Conservation (phyloP, 1,140 invertebrate genomes). For the Aphelenchoides besseyi region DNA sequence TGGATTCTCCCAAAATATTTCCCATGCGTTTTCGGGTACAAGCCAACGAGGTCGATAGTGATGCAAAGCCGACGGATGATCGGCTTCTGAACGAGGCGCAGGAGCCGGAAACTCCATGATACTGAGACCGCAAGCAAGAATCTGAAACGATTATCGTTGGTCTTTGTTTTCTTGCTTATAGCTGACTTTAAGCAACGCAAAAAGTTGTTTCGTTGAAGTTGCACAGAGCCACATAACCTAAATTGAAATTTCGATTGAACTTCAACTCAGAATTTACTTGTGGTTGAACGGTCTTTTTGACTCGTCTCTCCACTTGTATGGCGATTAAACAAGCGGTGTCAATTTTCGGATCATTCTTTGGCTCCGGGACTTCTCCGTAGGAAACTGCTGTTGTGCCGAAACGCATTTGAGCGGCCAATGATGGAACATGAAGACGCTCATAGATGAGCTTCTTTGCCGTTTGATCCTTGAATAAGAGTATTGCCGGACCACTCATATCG, state of each 20-base stretch:
- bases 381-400: constrained; percentile 24
- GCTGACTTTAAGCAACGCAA: constrained; percentile 26
- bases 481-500: constrained; percentile 25
- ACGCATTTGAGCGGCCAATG: constrained; percentile 28
- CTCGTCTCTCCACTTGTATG: constrained; percentile 12
- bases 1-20: constrained; percentile 6
- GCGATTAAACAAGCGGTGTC: constrained; percentile 28
- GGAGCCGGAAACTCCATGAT: constrained; percentile 14
- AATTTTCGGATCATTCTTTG: constrained; percentile 17
- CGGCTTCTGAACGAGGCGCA: not conserved
- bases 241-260: no score
- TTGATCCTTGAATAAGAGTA: constrained; percentile 35
- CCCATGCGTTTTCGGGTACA: not conserved
- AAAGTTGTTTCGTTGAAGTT: constrained; percentile 36
- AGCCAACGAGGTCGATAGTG: not conserved
- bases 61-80: not conserved
- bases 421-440: constrained; percentile 22
- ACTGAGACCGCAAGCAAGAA: constrained; percentile 1
- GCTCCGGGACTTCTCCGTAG: constrained; percentile 17
- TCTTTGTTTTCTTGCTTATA: constrained; percentile 5
- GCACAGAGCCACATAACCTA: constrained; percentile 45
- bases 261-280: no score
- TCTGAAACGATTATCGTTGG: not conserved
- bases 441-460: constrained; percentile 35
- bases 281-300: constrained; percentile 25